Evolutionary conservation across 2,113 vertebrate species (phyloP), one percentile per base, ranked within the genome.

Genomic region (Pholis gunnellus): DNA sequence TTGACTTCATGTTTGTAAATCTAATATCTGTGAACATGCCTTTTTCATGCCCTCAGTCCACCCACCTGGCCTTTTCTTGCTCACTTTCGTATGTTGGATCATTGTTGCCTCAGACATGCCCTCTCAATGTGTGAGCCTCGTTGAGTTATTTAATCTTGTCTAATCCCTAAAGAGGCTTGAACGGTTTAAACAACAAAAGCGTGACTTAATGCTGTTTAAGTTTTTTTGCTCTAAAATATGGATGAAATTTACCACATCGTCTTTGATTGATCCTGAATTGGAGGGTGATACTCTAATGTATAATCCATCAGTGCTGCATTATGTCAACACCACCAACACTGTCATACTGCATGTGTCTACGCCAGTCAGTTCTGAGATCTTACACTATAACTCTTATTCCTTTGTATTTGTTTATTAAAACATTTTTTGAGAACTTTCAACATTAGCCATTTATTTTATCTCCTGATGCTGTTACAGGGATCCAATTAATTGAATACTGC

Each of bases 161-260:
- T 89, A 92, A 93, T 90, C 88, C 89, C 61, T 67, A 86, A 88
- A 86, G 80, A 88, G 66, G 82, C 86, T 88, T 81, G 75, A 85
- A 84, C 66, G 66, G 79, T 90, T 91, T 86, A 90, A 84, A 46
- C 1, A 10, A 81, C 77, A 85, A 78, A 79, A 87, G 52, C 82
- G 42, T 72, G 72, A 84, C 0, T 87, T 83, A 85, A 81, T 76
- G 79, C 65, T 15, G 72, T 88, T 83, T 83, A 70, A 44, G 54
- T 65, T 40, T 80, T 80, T 70, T 75, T 29, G 50, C 44, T 75
- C 10, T 83, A 17, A 78, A 85, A 83, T 86, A 68, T 60, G 63
- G 74, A 82, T 79, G 61, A 85, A 78, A 87, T 89, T 67, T 75
- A 83, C 52, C 34, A 68, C 40, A 78, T 61, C 0, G 0, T 65